Percentiles rank a stretch among this genome's conserved stretches.
Conservation (phyloP, 2,797 vertebrate genomes). For the Mormyrus proboscirostris region DNA sequence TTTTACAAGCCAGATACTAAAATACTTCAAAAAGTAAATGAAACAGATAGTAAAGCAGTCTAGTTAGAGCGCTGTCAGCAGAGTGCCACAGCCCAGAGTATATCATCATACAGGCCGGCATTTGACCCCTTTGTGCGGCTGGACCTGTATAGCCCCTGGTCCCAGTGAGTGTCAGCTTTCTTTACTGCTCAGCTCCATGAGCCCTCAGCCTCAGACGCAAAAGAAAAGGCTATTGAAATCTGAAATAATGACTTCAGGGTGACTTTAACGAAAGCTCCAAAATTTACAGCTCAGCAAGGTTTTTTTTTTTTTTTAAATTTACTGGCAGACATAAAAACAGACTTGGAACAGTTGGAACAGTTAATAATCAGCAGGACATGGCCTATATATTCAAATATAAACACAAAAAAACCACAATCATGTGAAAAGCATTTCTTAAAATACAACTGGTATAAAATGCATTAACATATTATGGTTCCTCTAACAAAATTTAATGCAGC, state of each 20-base stretch:
- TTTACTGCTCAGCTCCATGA: slow-evolving; percentile 40
- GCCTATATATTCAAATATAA: slow-evolving; percentile 24
- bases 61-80: slow-evolving; percentile 57
- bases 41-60: slow-evolving; percentile 51
- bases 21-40: slow-evolving; percentile 32
- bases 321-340: slow-evolving; percentile 59
- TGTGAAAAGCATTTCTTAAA: neutral
- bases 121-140: slow-evolving; percentile 55
- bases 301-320: slow-evolving; percentile 53
- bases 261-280: slow-evolving; percentile 59
- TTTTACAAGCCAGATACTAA: slow-evolving; percentile 1
- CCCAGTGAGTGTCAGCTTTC: slow-evolving; percentile 52
- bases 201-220: slow-evolving; percentile 52
- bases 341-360: slow-evolving; percentile 47
- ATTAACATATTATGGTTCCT: slow-evolving; percentile 25
- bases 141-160: slow-evolving; percentile 45
- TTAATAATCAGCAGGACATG: slow-evolving; percentile 41
- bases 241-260: slow-evolving; percentile 52
- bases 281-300: slow-evolving; percentile 61
- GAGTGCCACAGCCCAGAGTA: slow-evolving; percentile 37
- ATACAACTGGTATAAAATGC: slow-evolving; percentile 35
- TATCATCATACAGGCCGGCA: slow-evolving; percentile 56
- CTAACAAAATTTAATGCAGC: slow-evolving; percentile 6
- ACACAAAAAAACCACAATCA: neutral
- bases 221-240: slow-evolving; percentile 62